phyloP scores from a whole-genome alignment of 1,140 invertebrate genomes.

The Dendrolimus kikuchii region DNA sequence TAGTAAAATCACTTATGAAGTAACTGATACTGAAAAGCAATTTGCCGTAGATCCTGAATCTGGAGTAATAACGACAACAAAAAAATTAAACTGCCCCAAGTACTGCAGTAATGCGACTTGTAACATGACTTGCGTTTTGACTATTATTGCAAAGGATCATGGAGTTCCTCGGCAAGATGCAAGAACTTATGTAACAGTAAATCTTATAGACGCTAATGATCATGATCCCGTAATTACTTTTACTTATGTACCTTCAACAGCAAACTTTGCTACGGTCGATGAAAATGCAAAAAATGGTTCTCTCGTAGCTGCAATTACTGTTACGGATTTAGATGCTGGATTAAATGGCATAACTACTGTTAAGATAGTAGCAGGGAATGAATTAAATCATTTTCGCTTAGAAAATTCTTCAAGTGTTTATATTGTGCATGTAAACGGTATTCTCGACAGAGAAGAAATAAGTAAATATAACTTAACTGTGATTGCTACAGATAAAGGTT shows the following conservation, averaged over 20 bases:
- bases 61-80: conserved; percentile 87
- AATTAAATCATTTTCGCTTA: conserved; percentile 90
- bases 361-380: conserved; percentile 90
- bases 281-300: conserved; percentile 93
- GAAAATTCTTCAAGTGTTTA: conserved; percentile 89
- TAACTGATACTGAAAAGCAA: conserved; percentile 87
- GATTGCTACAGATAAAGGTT: conserved; percentile 91
- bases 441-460: conserved; percentile 93
- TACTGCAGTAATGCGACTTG: conserved; percentile 75
- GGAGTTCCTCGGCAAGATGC: conserved; percentile 92
- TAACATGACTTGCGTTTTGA: conserved; percentile 94
- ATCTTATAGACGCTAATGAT: conserved; percentile 94
- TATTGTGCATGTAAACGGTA: conserved; percentile 92
- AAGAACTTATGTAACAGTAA: conserved; percentile 95
- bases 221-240: conserved; percentile 95
- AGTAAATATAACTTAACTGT: conserved; percentile 94
- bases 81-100: conserved; percentile 85
- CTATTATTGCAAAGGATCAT: conserved; percentile 93
- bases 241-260: conserved; percentile 87
- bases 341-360: conserved; percentile 90
- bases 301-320: conserved; percentile 93
- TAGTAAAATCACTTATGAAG: conserved; percentile 91
- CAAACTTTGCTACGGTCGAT: conserved; percentile 90
- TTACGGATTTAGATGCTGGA: conserved; percentile 92
- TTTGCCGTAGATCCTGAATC: conserved; percentile 92